phyloP scores from a whole-genome alignment of 2,797 vertebrate genomes.

The Chromobotia macracanthus region DNA sequence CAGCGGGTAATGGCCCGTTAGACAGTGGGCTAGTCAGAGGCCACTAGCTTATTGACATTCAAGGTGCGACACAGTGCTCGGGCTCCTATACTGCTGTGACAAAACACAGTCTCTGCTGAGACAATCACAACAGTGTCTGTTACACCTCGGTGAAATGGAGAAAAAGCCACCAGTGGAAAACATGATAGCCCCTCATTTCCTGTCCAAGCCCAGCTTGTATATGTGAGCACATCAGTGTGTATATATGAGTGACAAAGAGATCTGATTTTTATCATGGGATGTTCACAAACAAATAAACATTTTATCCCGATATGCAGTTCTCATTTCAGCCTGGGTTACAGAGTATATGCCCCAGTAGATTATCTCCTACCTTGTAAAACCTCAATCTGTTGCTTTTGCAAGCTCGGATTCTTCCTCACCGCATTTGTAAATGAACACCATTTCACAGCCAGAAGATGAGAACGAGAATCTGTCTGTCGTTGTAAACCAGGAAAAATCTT shows the following conservation, averaged over 20 bases:
- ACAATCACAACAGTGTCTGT: constrained; percentile 43
- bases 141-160: constrained; percentile 34
- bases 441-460: constrained; percentile 14
- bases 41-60: constrained; percentile 55
- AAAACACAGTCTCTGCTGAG: constrained; percentile 37
- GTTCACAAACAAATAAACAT: constrained; percentile 39
- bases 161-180: constrained; percentile 28
- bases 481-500: constrained; percentile 17
- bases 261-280: constrained; percentile 20
- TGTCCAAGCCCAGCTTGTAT: constrained; percentile 32
- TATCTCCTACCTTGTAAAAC: constrained; percentile 15
- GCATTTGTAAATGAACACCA: constrained; percentile 38
- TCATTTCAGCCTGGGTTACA: constrained; percentile 21
- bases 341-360: not conserved
- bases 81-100: constrained; percentile 46
- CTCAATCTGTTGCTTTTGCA: not conserved
- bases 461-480: constrained; percentile 40
- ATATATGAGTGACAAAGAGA: constrained; percentile 6
- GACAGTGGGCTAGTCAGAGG: constrained; percentile 47
- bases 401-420: not conserved
- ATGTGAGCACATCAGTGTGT: constrained; percentile 17
- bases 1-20: constrained; percentile 52
- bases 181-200: constrained; percentile 53
- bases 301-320: constrained; percentile 14
- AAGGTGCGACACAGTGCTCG: constrained; percentile 10